Percentiles rank a stretch among this genome's conserved stretches.
Evolutionary conservation across 2,888 invertebrate genomes (phyloP).

Genomic region (Listrodromus nycthemerus): DNA sequence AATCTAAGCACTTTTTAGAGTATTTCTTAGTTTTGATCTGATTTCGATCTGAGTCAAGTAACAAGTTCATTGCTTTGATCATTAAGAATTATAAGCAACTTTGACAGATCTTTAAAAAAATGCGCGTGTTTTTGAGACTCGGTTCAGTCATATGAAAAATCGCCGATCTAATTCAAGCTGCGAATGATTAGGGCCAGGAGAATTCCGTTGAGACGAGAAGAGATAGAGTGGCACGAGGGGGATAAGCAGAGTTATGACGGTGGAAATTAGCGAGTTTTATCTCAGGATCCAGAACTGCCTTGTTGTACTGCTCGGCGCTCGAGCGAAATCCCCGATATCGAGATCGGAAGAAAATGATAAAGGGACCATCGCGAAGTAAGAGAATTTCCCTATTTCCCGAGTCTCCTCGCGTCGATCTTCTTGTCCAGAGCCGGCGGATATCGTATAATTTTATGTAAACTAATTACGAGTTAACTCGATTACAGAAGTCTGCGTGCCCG

Average conservation of each 20-base stretch:
- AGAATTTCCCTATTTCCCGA: constrained; percentile 10
- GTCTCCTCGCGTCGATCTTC: background rate
- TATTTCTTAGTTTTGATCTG: too few species aligned
- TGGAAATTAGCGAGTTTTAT: constrained; percentile 50
- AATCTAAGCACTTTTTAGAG: too few species aligned
- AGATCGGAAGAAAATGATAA: constrained; percentile 63
- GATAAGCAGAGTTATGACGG: background rate
- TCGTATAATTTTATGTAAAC: constrained; percentile 77
- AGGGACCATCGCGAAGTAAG: background rate
- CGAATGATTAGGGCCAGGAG: background rate
- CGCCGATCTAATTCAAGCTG: too few species aligned
- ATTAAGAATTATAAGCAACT: too few species aligned
- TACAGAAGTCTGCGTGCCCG: constrained; percentile 70
- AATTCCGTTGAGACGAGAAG: background rate
- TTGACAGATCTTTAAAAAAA: too few species aligned
- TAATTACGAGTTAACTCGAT: constrained; percentile 78
- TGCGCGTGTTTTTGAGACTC: too few species aligned
- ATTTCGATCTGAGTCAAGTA: too few species aligned
- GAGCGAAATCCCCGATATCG: constrained; percentile 67
- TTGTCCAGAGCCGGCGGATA: background rate
- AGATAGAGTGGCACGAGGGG: background rate
- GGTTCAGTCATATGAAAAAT: too few species aligned
- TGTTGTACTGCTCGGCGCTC: background rate
- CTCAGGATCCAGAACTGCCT: background rate
- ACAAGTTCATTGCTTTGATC: too few species aligned